Evolutionary conservation across 2,797 vertebrate genomes (phyloP), one percentile per base, ranked within the genome.

Genomic region (Cyprinella venusta): DNA sequence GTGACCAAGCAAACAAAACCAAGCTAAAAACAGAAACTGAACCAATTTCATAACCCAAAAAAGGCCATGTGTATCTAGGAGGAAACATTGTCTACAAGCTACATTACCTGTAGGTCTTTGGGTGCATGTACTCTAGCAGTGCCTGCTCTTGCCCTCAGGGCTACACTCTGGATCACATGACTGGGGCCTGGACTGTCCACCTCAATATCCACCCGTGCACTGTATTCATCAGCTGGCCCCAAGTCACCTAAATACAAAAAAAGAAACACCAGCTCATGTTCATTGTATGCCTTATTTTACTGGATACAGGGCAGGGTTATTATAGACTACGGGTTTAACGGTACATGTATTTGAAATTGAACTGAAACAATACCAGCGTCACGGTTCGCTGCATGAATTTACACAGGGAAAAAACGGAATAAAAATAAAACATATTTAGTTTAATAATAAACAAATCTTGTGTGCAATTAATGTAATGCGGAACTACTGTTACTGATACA

Each of bases 61-160:
- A 68, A 15, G 18, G n/a, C 15, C 6, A 76, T 18, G 61, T 6
- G 5, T 36, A 5, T 36, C 36, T 36, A 3, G 5, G 36, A 36
- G 5, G 36, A 36, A 36, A 36, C 36, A 36, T 36, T 36, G 5
- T 36, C 36, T 36, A 36, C 36, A 6, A 36, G 36, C 36, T 36
- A 36, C 21, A 50, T 36, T 94, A 99, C 98, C 97, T 99, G 96
- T 38, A 99, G 89, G 86, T 96, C 94, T 89, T 95, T 97, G 12
- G 98, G 97, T 68, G 96, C 97, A 69, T 96, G 97, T 84, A 99
- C 96, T 88, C 96, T 95, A 6, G 96, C 97, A 76, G 91, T 95
- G 87, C 98, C 98, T 87, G 94, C 94, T 90, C 96, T 95, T 80
- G 96, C 98, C 90, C 89, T 93, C 69, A 99, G 92, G 12, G 90